phyloP scores from a whole-genome alignment of 2,113 vertebrate genomes.

The Laticauda laticaudata region DNA sequence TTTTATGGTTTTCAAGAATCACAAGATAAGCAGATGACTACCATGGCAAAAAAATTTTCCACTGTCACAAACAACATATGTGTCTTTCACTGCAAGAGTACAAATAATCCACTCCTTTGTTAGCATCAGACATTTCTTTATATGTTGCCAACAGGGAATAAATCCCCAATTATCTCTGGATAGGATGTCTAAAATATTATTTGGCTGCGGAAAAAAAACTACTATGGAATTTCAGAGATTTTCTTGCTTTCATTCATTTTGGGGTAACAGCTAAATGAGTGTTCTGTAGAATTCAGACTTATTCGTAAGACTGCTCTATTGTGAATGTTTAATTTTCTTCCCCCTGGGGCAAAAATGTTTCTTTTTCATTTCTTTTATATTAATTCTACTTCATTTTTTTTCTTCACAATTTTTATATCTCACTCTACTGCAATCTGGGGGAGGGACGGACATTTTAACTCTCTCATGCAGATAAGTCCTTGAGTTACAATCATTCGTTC shows the following conservation, averaged over 20 bases:
- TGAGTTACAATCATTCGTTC: too few species aligned
- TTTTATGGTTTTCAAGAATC: not conserved
- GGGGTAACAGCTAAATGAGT: not conserved
- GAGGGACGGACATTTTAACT: rapidly evolving
- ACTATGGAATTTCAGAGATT: not conserved
- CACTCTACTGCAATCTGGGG: rapidly evolving
- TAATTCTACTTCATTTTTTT: not conserved
- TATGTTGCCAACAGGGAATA: not conserved
- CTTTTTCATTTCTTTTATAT: not conserved
- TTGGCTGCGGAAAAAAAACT: not conserved
- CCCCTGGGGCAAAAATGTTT: not conserved
- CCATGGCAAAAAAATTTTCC: not conserved
- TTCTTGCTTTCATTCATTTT: not conserved
- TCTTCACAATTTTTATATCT: not conserved
- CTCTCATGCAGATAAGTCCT: not conserved
- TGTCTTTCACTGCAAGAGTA: not conserved
- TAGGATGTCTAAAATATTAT: not conserved
- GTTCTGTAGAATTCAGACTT: not conserved
- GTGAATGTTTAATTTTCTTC: not conserved
- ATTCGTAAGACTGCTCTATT: not conserved
- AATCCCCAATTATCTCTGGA: not conserved
- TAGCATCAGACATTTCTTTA: not conserved
- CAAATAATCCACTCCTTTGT: not conserved
- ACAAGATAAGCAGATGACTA: too few species aligned
- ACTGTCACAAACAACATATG: not conserved